Evolutionary conservation across 2,888 invertebrate species (phyloP).

Genomic region (Graphium colonna): DNA sequence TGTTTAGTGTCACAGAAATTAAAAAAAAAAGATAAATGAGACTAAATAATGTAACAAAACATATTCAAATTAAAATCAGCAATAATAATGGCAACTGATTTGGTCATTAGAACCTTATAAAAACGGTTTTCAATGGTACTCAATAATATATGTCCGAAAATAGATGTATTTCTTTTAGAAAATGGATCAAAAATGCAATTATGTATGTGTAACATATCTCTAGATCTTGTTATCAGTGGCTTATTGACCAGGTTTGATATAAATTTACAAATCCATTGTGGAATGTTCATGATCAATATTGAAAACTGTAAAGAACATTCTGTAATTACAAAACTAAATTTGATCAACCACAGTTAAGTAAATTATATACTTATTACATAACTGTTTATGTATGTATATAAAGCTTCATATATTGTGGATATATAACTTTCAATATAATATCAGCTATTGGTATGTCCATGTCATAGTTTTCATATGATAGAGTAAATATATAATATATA

Average conservation of each 20-base stretch:
- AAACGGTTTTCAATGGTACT: no score
- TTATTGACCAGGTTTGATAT: no score
- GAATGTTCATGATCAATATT: background rate
- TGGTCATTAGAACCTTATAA: no score
- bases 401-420: background rate
- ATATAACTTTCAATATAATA: background rate
- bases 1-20: no score
- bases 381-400: background rate
- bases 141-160: background rate
- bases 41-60: no score
- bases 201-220: no score
- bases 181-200: background rate
- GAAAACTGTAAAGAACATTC: no score
- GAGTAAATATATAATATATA: background rate
- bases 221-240: no score
- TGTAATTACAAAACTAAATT: background rate
- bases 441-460: background rate
- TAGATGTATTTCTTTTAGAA: background rate
- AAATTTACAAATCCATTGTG: background rate
- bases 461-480: background rate
- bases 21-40: no score
- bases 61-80: no score
- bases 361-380: background rate
- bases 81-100: no score
- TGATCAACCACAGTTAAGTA: background rate